Percentiles rank a stretch among this genome's conserved stretches.
These are phyloP conservation scores for Spodoptera frugiperda DNA, from an alignment of 1,140 invertebrate species.

Conservation along the genomic window DNA sequence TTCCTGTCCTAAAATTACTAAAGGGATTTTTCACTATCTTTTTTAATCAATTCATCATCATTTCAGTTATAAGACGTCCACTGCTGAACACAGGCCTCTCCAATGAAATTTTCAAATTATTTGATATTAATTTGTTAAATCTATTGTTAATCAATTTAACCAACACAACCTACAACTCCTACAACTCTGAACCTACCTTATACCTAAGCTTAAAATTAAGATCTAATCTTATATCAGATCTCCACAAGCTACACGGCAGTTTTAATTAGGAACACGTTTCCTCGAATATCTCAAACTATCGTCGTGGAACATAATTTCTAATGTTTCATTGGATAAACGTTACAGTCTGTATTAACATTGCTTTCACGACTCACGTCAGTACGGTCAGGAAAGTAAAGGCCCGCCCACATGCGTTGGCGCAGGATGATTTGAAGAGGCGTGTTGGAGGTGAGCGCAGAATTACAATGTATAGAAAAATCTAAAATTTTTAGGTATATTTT, in stretches of 20 bases:
- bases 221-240: too few species aligned
- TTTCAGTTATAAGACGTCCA: too few species aligned
- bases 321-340: constrained; percentile 15
- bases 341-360: constrained; percentile 19
- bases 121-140: too few species aligned
- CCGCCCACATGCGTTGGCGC: constrained; percentile 21
- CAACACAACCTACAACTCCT: too few species aligned
- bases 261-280: constrained; percentile 13
- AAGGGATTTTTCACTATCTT: too few species aligned
- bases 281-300: not conserved
- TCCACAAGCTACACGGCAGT: not conserved
- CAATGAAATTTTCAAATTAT: too few species aligned
- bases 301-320: constrained; percentile 14
- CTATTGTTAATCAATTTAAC: too few species aligned
- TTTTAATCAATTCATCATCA: too few species aligned
- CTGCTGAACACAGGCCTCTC: too few species aligned
- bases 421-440: not conserved
- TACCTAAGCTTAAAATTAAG: not conserved
- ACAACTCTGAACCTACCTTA: too few species aligned
- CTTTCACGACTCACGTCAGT: constrained; percentile 21
- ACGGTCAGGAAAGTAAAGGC: constrained; percentile 11
- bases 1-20: too few species aligned
- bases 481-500: not conserved
- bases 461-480: not conserved
- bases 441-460: not conserved